Base-by-base conservation (phyloP, 1,140 invertebrate species). In the Onthophagus taurus region DNA sequence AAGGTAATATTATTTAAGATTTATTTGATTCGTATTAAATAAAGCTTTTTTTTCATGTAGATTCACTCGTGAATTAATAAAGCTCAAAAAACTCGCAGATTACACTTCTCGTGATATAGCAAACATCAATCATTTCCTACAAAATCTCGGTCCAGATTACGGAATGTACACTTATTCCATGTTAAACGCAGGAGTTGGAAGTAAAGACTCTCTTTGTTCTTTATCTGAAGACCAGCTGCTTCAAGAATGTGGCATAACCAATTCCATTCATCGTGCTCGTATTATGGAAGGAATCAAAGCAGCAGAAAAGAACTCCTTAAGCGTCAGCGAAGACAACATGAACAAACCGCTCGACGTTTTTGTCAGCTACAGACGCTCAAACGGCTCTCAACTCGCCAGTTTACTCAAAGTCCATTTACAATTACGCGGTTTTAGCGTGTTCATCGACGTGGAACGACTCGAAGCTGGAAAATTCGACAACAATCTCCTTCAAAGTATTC, bases 391-490 rank as follows among this genome's bases (percentile, higher is more conserved):
- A 66, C 68, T 99, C 50, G 96, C 96, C 29, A 87, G 84, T 73
- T 71, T 89, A 47, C 69, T 91, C 33, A 89, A 89, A 67, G 96
- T 99, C 8, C 94, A 98, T 63, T 74, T 99, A 17, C 90, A 97
- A 66, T 66, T 99, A 23, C 70, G 92, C 58, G 92, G 93, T 2
- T 94, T 94, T 63, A 83, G 85, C 9, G 91, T 96, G 2, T 97
- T 97, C 64, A 94, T 97, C 46, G 92, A 97, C 59, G 91, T 97
- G 24, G 92, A 96, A 60, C 74, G 89, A 52, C 67, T 97, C 29
- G 89, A 96, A 67, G 94, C 94, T 17, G 95, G 95, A 14, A 99
- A 99, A 69, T 99, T 99, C 67, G 95, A 99, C 65, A 97, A 97
- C 58, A 96, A 95, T 65, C 68, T 99, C 7, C 70, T 99, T 24